Evolutionary conservation across 2,888 invertebrate species (phyloP), one percentile per base, ranked within the genome.

Genomic region (Acleris literana): DNA sequence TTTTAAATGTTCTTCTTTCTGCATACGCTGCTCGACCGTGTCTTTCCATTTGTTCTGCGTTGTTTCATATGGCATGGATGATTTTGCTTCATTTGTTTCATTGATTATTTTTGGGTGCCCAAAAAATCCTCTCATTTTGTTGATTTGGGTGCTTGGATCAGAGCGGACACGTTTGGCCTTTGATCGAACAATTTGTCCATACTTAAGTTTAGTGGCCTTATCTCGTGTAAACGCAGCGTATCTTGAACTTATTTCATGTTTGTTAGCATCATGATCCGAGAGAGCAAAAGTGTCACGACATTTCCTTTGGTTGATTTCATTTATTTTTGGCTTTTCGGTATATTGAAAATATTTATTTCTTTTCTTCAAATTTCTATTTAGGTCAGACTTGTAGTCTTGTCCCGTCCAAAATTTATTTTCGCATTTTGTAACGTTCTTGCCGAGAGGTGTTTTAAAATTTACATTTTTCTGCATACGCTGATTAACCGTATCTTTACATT

Each of bases 101-200:
- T 4, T n/a, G 3, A 22, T 55, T 4, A 22, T 16, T 20, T 20
- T 4, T 16, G 43, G 43, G 7, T 20, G n/a, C n/a, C 43, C 22
- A 20, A 1, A 20, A 46, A 2, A 7, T n/a, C 5, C 46, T 5
- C 33, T 54, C 2, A 39, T 13, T 7, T n/a, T 55, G 43, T 22
- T 55, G 16, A 46, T 46, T 46, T 46, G 46, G 22, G 55, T 55
- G 16, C 20, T 55, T 22, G 55, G 39, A 16, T 55, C 55, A 4
- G 55, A 55, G 16, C 7, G 20, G 6, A 22, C 43, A 44, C 17
- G 55, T 22, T 55, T 55, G 16, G 55, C 55, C 20, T 43, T 55
- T 16, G 43, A 16, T 6, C 20, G 20, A 1, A 18, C 20, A 20
- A 4, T 5, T 43, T 4, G 22, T 55, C 22, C 43, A 2, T 16